phyloP scores from a whole-genome alignment of 2,113 vertebrate genomes.

The Campylomormyrus tamandua region DNA sequence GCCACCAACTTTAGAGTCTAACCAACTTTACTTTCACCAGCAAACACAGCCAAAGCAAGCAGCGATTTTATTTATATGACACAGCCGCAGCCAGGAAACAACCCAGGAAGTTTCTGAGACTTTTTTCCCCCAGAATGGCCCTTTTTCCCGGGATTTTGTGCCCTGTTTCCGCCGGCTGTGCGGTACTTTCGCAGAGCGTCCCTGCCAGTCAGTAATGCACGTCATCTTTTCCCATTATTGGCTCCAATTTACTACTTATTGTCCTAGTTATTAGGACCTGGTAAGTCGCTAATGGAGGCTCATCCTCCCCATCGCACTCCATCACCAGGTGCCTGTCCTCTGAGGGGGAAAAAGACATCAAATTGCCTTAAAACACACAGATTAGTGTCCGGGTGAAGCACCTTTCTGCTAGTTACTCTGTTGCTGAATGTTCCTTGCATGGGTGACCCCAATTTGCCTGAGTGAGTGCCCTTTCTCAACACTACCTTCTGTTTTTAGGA shows the following conservation, averaged over 20 bases:
- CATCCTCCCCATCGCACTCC: conserved; percentile 56
- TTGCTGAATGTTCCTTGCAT: conserved; percentile 59
- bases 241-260: conserved; percentile 67
- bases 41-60: not conserved
- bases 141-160: not conserved
- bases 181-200: conserved; percentile 30
- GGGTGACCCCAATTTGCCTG: conserved; percentile 52
- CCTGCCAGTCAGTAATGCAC: conserved; percentile 32
- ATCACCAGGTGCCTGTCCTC: conserved; percentile 58
- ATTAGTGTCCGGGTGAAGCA: conserved; percentile 67
- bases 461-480: conserved; percentile 68
- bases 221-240: conserved; percentile 65
- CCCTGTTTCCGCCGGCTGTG: not conserved
- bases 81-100: not conserved
- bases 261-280: conserved; percentile 71
- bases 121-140: not conserved
- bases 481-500: conserved; percentile 62
- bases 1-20: not conserved
- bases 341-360: conserved; percentile 38
- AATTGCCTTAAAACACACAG: conserved; percentile 69
- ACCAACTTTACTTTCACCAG: not conserved
- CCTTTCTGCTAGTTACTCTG: conserved; percentile 59
- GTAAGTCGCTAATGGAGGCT: conserved; percentile 69
- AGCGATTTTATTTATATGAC: not conserved
- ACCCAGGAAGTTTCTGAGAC: not conserved